Evolutionary conservation across 2,888 invertebrate species (phyloP).

Genomic region (Oithona nana): DNA sequence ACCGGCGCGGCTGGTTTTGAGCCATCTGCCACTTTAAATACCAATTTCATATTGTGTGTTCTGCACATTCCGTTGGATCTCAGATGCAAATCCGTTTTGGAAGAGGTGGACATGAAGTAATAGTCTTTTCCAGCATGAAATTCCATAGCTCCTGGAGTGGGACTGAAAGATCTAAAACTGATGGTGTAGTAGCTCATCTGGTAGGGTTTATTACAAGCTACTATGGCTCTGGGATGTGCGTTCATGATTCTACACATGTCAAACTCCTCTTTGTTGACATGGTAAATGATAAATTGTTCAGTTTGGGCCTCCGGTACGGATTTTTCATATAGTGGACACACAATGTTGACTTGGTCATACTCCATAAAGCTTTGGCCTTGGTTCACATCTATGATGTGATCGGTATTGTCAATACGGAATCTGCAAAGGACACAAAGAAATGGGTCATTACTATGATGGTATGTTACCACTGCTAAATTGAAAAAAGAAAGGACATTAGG

Average conservation of each 20-base stretch:
- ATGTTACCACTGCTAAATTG: too few species aligned
- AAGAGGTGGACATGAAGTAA: conserved; percentile 47
- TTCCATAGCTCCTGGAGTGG: conserved; percentile 81
- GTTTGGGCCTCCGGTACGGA: conserved; percentile 38
- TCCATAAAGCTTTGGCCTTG: conserved; percentile 51
- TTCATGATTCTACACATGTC: conserved; percentile 89
- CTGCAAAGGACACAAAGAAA: too few species aligned
- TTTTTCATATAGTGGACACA: conserved; percentile 76
- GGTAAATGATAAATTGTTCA: conserved; percentile 88
- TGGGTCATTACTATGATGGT: too few species aligned
- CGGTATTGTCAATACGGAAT: conserved; percentile 92
- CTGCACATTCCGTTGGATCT: conserved; percentile 79
- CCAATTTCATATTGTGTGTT: conserved; percentile 85
- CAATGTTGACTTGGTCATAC: conserved; percentile 86
- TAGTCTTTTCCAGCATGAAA: conserved; percentile 86
- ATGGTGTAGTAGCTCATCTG: conserved; percentile 87
- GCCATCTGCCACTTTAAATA: conserved; percentile 50
- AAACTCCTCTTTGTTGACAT: conserved; percentile 81
- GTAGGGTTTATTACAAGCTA: conserved; percentile 84
- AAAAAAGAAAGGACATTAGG: too few species aligned
- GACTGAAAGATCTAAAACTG: conserved; percentile 86
- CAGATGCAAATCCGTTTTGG: conserved; percentile 29
- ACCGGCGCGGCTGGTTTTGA: background rate
- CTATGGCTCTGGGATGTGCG: conserved; percentile 77
- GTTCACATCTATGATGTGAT: conserved; percentile 89